These are phyloP conservation scores for Pimephales promelas DNA, from an alignment of 2,113 vertebrate genomes.

Conservation along the genomic window DNA sequence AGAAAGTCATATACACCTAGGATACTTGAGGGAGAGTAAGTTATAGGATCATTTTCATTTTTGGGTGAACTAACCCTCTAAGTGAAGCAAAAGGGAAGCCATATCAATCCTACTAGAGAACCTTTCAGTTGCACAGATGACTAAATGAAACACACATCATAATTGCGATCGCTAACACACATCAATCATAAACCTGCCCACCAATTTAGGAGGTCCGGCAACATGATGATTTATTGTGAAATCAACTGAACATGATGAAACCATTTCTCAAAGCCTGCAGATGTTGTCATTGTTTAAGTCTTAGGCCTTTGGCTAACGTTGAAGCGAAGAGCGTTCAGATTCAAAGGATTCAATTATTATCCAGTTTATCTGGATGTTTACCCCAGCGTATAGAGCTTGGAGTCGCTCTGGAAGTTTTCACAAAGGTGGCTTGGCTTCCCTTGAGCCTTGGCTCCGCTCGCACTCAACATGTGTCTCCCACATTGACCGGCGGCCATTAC, in stretches of 20 bases:
- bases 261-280: constrained; percentile 47
- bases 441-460: constrained; percentile 36
- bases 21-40: too few species aligned
- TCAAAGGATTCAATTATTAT: constrained; percentile 64
- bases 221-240: constrained; percentile 51
- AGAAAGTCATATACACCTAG: too few species aligned
- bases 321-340: constrained; percentile 39
- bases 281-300: constrained; percentile 56
- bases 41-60: too few species aligned
- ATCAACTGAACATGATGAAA: constrained; percentile 33
- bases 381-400: constrained; percentile 39
- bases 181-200: constrained; percentile 37
- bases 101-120: not conserved
- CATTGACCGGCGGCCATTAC: constrained; percentile 60
- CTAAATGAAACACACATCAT: constrained; percentile 29
- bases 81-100: not conserved
- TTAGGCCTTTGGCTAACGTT: constrained; percentile 47
- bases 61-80: too few species aligned
- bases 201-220: constrained; percentile 29
- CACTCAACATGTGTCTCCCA: constrained; percentile 68
- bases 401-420: constrained; percentile 48
- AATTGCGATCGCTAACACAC: constrained; percentile 9
- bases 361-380: constrained; percentile 59
- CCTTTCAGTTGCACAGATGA: constrained; percentile 31
- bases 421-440: constrained; percentile 56